These are phyloP conservation scores for Xenops minutus DNA, from an alignment of 2,797 vertebrate genomes.

Conservation along the genomic window DNA sequence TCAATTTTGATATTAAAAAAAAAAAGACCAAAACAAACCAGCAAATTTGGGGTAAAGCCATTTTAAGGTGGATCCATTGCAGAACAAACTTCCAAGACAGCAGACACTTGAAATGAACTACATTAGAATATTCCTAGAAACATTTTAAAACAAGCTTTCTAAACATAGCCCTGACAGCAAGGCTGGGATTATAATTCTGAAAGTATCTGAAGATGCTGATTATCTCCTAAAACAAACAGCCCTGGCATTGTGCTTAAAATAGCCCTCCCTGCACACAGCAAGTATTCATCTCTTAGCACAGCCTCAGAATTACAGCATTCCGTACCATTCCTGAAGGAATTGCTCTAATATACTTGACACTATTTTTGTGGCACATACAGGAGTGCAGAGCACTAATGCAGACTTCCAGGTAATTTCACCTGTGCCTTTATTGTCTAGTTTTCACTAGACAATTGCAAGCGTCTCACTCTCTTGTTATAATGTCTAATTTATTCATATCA, in stretches of 20 bases:
- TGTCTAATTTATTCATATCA: not conserved
- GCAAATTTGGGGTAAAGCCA: rapidly evolving
- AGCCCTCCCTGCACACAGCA: not conserved
- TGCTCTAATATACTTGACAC: not conserved
- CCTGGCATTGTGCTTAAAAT: not conserved
- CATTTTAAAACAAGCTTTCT: not conserved
- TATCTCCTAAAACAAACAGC: not conserved
- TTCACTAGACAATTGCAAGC: not conserved
- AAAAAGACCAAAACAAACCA: not conserved
- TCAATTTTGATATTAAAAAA: not conserved
- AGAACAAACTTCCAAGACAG: not conserved
- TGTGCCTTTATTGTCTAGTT: not conserved
- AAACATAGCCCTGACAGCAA: not conserved
- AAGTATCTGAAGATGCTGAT: not conserved
- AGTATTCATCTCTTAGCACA: not conserved
- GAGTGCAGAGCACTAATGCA: not conserved
- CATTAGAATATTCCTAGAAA: not conserved
- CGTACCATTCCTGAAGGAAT: not conserved
- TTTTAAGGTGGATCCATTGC: not conserved
- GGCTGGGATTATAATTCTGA: not conserved
- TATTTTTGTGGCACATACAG: not conserved
- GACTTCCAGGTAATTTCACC: not conserved
- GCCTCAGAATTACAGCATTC: not conserved
- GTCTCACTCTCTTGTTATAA: not conserved
- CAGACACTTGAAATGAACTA: not conserved